phyloP scores from a whole-genome alignment of 1,140 invertebrate species.

The Brachionus koreanus region DNA sequence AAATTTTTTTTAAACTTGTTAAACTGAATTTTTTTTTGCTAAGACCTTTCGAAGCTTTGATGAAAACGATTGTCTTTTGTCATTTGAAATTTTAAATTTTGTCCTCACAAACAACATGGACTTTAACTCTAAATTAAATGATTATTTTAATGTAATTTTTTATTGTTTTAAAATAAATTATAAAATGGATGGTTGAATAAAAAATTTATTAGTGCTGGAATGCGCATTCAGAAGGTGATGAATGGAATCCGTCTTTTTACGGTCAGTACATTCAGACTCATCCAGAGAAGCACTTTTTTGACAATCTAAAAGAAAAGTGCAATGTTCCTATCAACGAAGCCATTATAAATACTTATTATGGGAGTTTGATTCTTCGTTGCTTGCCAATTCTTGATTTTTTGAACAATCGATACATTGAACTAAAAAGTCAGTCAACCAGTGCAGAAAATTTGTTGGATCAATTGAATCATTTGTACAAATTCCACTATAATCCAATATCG shows the following conservation, averaged over 20 bases:
- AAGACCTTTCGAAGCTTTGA: conserved; percentile 34
- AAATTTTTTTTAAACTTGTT: background rate
- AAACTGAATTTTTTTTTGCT: background rate
- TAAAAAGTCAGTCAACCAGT: background rate
- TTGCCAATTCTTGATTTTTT: conserved; percentile 34
- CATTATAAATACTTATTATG: conserved; percentile 38
- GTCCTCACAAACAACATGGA: background rate
- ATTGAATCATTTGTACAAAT: conserved; percentile 42
- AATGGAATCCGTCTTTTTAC: conserved; percentile 30
- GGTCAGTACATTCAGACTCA: conserved; percentile 35
- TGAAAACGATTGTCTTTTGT: background rate
- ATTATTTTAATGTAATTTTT: conserved; percentile 27
- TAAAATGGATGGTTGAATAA: background rate
- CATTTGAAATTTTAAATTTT: conserved; percentile 19
- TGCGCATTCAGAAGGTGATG: background rate
- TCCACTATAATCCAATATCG: conserved; percentile 25
- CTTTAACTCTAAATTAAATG: background rate
- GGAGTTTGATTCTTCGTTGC: background rate
- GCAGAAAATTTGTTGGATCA: conserved; percentile 16
- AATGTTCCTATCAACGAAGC: background rate
- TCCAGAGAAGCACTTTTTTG: conserved; percentile 16
- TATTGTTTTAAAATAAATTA: background rate
- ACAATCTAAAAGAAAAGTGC: conserved; percentile 7
- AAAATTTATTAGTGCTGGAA: conserved; percentile 1
- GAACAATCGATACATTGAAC: conserved; percentile 17